Evolutionary conservation across 2,888 invertebrate species (phyloP).

Genomic region (Ormyrus thymus): DNA sequence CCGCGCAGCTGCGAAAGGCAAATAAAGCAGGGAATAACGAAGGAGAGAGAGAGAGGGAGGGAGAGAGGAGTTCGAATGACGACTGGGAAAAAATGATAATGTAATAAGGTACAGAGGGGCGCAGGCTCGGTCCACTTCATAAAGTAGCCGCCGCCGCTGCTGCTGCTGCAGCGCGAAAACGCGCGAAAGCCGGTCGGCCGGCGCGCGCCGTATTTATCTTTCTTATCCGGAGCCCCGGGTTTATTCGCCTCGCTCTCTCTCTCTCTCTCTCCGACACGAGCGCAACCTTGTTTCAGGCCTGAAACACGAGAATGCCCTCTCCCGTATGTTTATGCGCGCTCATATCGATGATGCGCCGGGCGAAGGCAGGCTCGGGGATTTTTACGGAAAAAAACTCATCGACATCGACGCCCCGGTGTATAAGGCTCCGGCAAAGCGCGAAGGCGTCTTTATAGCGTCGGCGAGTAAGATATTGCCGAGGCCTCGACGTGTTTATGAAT

Average conservation of each 20-base stretch:
- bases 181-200: slow-evolving; percentile 51
- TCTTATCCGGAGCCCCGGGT: slow-evolving; percentile 64
- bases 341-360: slow-evolving; percentile 42
- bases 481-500: slow-evolving; percentile 67
- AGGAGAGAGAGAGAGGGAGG: slow-evolving; percentile 49
- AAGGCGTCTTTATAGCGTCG: slow-evolving; percentile 58
- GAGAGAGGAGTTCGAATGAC: slow-evolving; percentile 53
- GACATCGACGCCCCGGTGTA: slow-evolving; percentile 38
- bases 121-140: slow-evolving; percentile 68
- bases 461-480: slow-evolving; percentile 63
- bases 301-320: slow-evolving; percentile 40
- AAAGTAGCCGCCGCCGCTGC: slow-evolving; percentile 66
- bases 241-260: not conserved
- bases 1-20: slow-evolving; percentile 43
- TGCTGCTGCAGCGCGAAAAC: slow-evolving; percentile 52
- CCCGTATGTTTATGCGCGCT: slow-evolving; percentile 53
- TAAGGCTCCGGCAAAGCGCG: slow-evolving; percentile 13
- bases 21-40: slow-evolving; percentile 52
- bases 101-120: slow-evolving; percentile 68
- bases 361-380: slow-evolving; percentile 32
- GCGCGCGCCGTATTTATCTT: slow-evolving; percentile 67
- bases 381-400: slow-evolving; percentile 54
- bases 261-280: not conserved
- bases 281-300: slow-evolving; percentile 51
- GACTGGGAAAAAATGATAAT: slow-evolving; percentile 66